Conservation (phyloP, 2,888 invertebrate species). For the Heliconius ethilla region DNA sequence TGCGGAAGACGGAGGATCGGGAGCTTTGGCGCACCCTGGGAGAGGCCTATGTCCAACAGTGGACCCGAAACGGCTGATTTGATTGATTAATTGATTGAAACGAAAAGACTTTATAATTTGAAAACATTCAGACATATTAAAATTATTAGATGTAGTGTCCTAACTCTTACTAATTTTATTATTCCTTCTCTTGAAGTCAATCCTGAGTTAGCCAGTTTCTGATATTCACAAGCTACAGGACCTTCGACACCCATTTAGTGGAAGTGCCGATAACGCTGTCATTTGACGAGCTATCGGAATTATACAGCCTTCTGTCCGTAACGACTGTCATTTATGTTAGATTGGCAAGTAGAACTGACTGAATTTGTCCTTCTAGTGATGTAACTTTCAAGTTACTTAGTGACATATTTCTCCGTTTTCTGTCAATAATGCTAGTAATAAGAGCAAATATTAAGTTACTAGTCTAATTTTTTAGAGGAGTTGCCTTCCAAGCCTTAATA, state of each 20-base stretch:
- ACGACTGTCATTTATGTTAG: conserved; percentile 12
- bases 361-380: background rate
- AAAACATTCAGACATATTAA: background rate
- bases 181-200: background rate
- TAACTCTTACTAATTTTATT: background rate
- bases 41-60: too few species aligned
- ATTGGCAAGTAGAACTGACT: background rate
- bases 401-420: background rate
- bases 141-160: background rate
- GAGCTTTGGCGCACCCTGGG: too few species aligned
- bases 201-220: background rate
- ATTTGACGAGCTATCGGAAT: background rate
- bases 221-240: background rate
- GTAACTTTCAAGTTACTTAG: background rate
- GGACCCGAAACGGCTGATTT: too few species aligned
- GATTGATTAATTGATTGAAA: too few species aligned
- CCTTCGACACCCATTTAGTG: conserved; percentile 9
- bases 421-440: background rate
- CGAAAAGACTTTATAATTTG: background rate
- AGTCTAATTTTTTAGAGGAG: too few species aligned
- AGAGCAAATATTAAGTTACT: background rate
- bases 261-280: conserved; percentile 12
- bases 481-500: too few species aligned
- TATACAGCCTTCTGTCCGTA: background rate
- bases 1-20: too few species aligned